Evolutionary conservation across 2,888 invertebrate species (phyloP).

Genomic region (Clusia tigrina): DNA sequence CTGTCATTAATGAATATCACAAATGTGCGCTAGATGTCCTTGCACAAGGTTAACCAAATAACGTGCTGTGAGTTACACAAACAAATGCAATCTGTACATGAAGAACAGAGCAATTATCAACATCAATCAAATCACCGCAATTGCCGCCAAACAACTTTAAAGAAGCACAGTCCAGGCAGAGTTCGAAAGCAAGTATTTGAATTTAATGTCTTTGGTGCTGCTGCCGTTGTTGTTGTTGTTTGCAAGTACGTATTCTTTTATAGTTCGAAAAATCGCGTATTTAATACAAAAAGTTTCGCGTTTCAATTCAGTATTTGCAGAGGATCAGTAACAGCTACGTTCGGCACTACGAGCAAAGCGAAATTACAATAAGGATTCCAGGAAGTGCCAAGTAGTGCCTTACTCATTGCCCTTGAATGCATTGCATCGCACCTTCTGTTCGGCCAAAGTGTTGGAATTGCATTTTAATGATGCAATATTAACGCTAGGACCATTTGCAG

Average conservation of each 20-base stretch:
- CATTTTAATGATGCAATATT: too few relatives aligned
- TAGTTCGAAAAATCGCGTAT: slow-evolving; percentile 6
- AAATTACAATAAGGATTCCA: neutral
- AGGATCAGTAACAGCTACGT: neutral
- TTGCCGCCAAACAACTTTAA: neutral
- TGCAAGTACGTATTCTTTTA: neutral
- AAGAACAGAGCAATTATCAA: neutral
- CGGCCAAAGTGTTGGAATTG: too few relatives aligned
- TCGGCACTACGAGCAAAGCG: too few relatives aligned
- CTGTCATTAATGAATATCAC: neutral
- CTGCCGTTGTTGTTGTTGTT: neutral
- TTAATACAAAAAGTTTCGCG: neutral
- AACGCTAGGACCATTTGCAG: too few relatives aligned
- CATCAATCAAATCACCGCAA: neutral
- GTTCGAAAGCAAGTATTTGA: neutral
- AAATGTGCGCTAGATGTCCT: neutral
- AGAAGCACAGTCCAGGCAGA: neutral
- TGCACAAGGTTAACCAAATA: neutral
- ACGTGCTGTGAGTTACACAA: neutral
- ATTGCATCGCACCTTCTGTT: slow-evolving; percentile 2
- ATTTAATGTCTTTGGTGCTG: too few relatives aligned
- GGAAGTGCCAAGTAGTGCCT: too few relatives aligned
- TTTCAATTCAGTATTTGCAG: neutral
- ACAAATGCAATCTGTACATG: neutral
- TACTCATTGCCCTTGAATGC: too few relatives aligned